Evolutionary conservation across 2,888 invertebrate species (phyloP).

Genomic region (Griposia aprilina): DNA sequence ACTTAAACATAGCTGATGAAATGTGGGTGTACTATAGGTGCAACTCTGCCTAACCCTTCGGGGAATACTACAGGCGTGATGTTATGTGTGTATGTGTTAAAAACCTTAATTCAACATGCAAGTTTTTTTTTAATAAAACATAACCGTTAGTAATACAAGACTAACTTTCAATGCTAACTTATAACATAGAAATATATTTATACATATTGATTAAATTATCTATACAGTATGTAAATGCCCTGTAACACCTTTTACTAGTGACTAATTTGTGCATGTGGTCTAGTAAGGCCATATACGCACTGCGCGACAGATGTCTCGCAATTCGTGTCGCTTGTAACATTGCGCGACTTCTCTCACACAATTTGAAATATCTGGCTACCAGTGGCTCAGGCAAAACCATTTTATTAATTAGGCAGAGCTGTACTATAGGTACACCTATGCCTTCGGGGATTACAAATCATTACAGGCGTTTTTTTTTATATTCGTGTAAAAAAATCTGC

Average conservation of each 20-base stretch:
- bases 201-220: conserved; percentile 33
- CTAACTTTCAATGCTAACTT: neutral
- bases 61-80: neutral
- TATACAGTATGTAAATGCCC: conserved; percentile 37
- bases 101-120: conserved; percentile 3
- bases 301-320: neutral
- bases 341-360: neutral
- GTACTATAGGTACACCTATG: neutral
- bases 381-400: neutral
- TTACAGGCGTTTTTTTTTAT: neutral
- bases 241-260: conserved; percentile 8
- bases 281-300: conserved; percentile 10
- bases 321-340: neutral
- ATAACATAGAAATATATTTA: no score
- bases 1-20: neutral
- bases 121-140: no score
- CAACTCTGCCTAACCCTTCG: neutral
- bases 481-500: neutral
- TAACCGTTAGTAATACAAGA: conserved; percentile 1
- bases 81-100: neutral
- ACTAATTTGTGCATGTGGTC: conserved; percentile 39
- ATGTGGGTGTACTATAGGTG: neutral
- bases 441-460: no score
- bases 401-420: neutral
- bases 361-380: neutral